Conservation (phyloP, 2,797 vertebrate species). For the Dendrocincla fuliginosa region DNA sequence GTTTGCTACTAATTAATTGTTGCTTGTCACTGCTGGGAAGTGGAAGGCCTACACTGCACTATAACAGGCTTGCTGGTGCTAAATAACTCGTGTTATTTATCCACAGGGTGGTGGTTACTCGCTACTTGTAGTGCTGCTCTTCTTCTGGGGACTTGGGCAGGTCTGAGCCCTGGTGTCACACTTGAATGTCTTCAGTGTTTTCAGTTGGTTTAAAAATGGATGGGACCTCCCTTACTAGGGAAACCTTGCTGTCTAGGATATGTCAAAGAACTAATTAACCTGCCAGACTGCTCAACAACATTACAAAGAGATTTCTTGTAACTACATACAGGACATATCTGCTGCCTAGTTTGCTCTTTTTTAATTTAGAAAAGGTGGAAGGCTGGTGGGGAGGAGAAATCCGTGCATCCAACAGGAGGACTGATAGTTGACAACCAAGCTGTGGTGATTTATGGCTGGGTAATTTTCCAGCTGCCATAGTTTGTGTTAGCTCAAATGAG, state of each 20-base stretch:
- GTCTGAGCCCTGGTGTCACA: neutral
- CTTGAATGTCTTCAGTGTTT: neutral
- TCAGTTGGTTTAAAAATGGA: neutral
- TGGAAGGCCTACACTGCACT: neutral
- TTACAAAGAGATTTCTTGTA: neutral
- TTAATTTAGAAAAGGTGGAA: neutral
- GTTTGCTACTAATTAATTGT: slow-evolving; percentile 1
- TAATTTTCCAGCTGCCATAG: slow-evolving; percentile 23
- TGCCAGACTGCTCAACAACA: neutral
- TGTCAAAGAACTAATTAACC: neutral
- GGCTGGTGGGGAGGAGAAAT: neutral
- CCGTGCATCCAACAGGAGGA: neutral
- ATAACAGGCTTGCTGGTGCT: neutral
- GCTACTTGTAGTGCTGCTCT: neutral
- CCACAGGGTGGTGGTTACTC: neutral
- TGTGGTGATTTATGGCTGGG: neutral
- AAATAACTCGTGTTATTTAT: neutral
- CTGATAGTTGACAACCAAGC: neutral
- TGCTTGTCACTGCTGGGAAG: neutral
- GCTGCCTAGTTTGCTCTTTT: neutral
- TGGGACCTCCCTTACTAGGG: neutral
- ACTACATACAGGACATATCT: neutral
- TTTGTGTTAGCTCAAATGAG: neutral
- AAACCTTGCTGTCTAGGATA: neutral
- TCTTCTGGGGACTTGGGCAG: neutral